Evolutionary conservation across 2,797 vertebrate genomes (phyloP).

Genomic region (Ciconia nigra): DNA sequence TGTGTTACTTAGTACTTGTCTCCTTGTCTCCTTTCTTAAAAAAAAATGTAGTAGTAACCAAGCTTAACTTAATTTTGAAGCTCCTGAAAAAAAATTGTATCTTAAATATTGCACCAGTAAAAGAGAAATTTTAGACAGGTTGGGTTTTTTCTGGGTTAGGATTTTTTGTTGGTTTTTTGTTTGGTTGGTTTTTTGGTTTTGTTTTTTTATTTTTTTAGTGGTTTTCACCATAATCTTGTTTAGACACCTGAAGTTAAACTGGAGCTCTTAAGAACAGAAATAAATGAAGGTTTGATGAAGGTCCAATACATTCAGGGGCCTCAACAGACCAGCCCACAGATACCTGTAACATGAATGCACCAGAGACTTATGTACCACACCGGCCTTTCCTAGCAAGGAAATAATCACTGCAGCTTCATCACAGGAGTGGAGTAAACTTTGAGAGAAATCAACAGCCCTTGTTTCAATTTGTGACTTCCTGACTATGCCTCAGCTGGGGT

Average conservation of each 20-base stretch:
- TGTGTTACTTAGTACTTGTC: neutral
- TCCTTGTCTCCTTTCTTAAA: neutral
- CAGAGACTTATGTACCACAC: rapidly evolving
- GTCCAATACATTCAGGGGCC: no score
- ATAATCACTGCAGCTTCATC: neutral
- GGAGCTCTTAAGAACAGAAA: neutral
- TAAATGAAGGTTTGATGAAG: neutral
- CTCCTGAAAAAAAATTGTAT: neutral
- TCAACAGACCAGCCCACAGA: neutral
- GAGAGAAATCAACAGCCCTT: neutral
- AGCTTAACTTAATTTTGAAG: neutral
- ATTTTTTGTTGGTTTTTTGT: neutral
- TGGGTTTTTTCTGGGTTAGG: neutral
- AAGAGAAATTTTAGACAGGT: neutral
- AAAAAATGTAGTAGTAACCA: neutral
- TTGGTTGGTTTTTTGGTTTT: no score
- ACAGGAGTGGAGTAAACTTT: neutral
- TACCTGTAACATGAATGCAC: no score
- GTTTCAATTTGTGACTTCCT: neutral
- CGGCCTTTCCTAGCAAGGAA: neutral
- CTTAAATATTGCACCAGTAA: neutral
- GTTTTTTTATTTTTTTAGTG: neutral
- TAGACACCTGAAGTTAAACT: neutral
- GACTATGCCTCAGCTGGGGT: neutral
- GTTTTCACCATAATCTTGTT: neutral